Percentiles rank a stretch among this genome's conserved stretches.
Evolutionary conservation across 37 sponge, comb jelly and placozoan genomes (phyloP).

Genomic region (Lycopodina hypogea): DNA sequence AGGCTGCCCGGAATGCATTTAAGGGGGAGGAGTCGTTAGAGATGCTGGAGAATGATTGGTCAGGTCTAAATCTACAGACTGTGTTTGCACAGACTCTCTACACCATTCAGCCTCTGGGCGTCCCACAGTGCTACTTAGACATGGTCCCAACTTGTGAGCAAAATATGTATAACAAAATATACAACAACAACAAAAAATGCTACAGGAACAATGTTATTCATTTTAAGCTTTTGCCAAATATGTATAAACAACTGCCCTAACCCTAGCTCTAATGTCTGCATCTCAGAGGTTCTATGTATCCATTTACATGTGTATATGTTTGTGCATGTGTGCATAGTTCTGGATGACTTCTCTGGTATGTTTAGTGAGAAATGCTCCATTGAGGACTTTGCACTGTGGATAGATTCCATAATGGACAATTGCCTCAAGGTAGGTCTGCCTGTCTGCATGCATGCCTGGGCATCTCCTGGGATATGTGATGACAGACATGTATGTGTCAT

Average conservation of each 20-base stretch:
- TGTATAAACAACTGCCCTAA: background rate
- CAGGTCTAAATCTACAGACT: slow-evolving; percentile 34
- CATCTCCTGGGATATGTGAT: background rate
- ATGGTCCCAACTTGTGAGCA: slow-evolving; percentile 59
- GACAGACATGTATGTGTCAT: too few species aligned
- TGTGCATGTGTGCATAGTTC: slow-evolving; percentile 36
- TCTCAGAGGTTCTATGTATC: too few species aligned
- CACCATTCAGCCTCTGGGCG: slow-evolving; percentile 13
- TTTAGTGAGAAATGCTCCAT: slow-evolving; percentile 28
- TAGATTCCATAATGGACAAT: slow-evolving; percentile 43
- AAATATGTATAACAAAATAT: background rate
- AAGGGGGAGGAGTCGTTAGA: slow-evolving; percentile 38
- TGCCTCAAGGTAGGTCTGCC: slow-evolving; percentile 25
- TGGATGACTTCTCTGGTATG: slow-evolving; percentile 49
- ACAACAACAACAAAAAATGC: background rate
- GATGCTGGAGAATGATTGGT: slow-evolving; percentile 64
- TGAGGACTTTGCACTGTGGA: slow-evolving; percentile 67
- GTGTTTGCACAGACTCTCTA: slow-evolving; percentile 52
- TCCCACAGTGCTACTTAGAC: slow-evolving; percentile 28
- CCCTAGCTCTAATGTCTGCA: background rate
- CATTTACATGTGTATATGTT: too few species aligned
- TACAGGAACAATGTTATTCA: background rate
- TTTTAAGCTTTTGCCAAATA: background rate
- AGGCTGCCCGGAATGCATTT: slow-evolving; percentile 58
- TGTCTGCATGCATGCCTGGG: background rate